These are phyloP conservation scores for Urocyon cinereoargenteus DNA, from an alignment of 2,797 vertebrate species.

Conservation along the genomic window DNA sequence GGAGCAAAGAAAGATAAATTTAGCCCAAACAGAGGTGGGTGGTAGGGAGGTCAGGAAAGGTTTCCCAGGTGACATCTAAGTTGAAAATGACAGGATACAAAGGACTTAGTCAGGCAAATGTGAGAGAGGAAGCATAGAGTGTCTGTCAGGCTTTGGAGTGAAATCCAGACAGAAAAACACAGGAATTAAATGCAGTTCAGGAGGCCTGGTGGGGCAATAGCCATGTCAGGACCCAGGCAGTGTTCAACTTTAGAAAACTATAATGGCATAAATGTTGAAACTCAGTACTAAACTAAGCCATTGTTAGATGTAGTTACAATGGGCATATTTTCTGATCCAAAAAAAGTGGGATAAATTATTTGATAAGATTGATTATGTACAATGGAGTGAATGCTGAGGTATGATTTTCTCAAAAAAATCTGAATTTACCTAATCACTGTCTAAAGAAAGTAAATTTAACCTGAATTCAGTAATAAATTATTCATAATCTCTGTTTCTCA, in stretches of 20 bases:
- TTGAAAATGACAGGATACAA: constrained; percentile 54
- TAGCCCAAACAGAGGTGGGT: neutral
- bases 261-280: neutral
- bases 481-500: neutral
- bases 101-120: neutral
- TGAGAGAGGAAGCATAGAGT: neutral
- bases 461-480: neutral
- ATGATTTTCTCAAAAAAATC: neutral
- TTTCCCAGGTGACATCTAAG: constrained; percentile 60
- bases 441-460: constrained; percentile 52
- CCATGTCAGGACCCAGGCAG: neutral
- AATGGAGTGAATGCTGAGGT: neutral
- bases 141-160: neutral
- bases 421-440: neutral
- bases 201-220: neutral
- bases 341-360: neutral
- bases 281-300: neutral
- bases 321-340: neutral
- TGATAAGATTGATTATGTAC: neutral
- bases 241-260: constrained; percentile 1
- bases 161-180: neutral
- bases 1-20: neutral
- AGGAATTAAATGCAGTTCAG: neutral
- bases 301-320: neutral
- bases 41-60: neutral